Base-by-base conservation (phyloP, 1,140 invertebrate species). In the Trypoxylus dichotomus region DNA sequence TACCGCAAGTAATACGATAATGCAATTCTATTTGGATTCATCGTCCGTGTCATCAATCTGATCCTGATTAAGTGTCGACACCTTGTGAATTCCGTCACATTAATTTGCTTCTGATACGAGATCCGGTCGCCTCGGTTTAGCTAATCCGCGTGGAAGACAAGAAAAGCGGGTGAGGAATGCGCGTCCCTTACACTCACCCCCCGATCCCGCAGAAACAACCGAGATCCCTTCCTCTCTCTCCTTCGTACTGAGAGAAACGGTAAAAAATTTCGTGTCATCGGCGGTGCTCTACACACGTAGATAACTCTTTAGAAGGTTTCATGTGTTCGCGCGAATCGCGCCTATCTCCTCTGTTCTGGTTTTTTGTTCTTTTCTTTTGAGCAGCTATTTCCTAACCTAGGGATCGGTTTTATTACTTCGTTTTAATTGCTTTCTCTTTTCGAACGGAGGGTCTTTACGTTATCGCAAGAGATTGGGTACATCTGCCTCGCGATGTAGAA, bases 41-140 rank as follows among this genome's bases (percentile, higher is more conserved):
- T 74, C 72, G 72, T 21, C 21, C 13, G 21, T 74, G 41, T 41
- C 72, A 74, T 74, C 72, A 41, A 37, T 74, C 41, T 74, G 72
- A 74, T 74, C 41, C 72, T 41, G 72, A 74, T 74, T 74, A 74
- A 74, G 72, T 74, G 72, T 74, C 72, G 72, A 74, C 72, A 74
- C 72, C 32, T 43, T 21, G 72, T 41, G 72, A 43, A 74, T 74
- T 74, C 72, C 72, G 72, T 74, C 72, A 42, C 72, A 74, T 74
- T 74, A 74, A 74, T 74, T 74, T 74, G 27, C 60, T 24, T 27
- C 72, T 42, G 72, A 74, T 74, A 74, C 41, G 32, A 29, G 72
- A 74, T 74, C 72, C 21, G 24, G 60, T 13, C 24, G 60, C 24
- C 60, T 29, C 21, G 24, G 60, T 68, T 68, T 29, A 27, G 60